phyloP scores from a whole-genome alignment of 2,888 invertebrate genomes.

The Hololepta plana region DNA sequence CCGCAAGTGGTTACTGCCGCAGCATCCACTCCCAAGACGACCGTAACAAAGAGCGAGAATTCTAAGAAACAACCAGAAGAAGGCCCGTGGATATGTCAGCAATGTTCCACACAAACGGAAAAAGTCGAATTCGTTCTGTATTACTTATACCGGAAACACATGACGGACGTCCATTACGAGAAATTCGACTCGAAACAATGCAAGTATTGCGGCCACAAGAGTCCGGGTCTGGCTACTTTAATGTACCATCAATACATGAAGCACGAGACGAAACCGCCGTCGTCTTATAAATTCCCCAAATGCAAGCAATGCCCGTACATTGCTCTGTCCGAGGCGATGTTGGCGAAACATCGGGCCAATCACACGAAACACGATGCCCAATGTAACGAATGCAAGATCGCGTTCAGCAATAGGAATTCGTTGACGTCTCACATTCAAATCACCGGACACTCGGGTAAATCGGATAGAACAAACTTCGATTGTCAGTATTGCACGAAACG shows the following conservation, averaged over 20 bases:
- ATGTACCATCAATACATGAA: slow-evolving; percentile 65
- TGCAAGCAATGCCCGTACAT: slow-evolving; percentile 60
- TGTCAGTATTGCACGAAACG: slow-evolving; percentile 61
- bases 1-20: slow-evolving; percentile 7
- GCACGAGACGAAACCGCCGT: slow-evolving; percentile 57
- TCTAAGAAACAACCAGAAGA: slow-evolving; percentile 19
- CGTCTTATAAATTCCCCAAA: slow-evolving; percentile 55
- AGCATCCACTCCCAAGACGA: slow-evolving; percentile 5
- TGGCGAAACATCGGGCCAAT: slow-evolving; percentile 50
- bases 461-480: slow-evolving; percentile 22
- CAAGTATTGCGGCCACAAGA: slow-evolving; percentile 69
- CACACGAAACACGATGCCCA: slow-evolving; percentile 35
- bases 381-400: slow-evolving; percentile 37
- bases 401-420: slow-evolving; percentile 28
- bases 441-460: slow-evolving; percentile 31
- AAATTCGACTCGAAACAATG: slow-evolving; percentile 60
- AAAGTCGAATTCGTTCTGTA: slow-evolving; percentile 51
- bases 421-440: slow-evolving; percentile 35
- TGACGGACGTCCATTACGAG: slow-evolving; percentile 64
- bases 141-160: slow-evolving; percentile 61
- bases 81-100: slow-evolving; percentile 67
- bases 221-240: slow-evolving; percentile 51
- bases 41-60: slow-evolving; percentile 3
- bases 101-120: slow-evolving; percentile 51
- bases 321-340: slow-evolving; percentile 51